Conservation (phyloP, 2,888 invertebrate species). For the Coronaproctus castanopsis region DNA sequence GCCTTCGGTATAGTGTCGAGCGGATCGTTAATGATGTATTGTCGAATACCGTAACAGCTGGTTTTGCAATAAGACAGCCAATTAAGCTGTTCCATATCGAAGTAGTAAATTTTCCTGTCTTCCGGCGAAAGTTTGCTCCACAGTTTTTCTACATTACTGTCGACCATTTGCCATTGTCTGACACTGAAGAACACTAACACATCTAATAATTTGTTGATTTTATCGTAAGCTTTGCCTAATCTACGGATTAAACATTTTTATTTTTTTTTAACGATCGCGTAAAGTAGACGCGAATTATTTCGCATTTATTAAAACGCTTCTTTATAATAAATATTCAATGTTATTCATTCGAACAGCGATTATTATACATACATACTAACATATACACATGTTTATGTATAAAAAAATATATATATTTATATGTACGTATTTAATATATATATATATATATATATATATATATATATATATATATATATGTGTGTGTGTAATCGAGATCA, state of each 20-base stretch:
- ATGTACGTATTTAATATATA: no score
- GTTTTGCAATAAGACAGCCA: conserved; percentile 49
- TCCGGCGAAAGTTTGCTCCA: neutral
- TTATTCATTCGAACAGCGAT: no score
- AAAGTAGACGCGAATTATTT: no score
- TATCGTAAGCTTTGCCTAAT: neutral
- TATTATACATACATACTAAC: neutral
- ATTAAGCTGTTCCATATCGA: conserved; percentile 37
- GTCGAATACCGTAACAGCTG: conserved; percentile 58
- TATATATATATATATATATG: no score
- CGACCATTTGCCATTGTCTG: neutral
- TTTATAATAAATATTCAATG: no score
- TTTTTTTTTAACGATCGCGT: no score
- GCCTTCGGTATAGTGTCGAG: conserved; percentile 53
- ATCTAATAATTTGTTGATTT: conserved; percentile 1
- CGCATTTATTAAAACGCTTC: no score
- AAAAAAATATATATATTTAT: neutral
- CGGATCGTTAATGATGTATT: conserved; percentile 71
- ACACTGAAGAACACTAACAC: neutral
- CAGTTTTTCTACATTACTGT: neutral
- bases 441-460: no score
- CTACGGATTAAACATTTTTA: neutral
- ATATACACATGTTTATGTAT: neutral
- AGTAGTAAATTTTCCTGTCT: conserved; percentile 31
- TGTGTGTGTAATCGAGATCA: no score